Evolutionary conservation across 2,113 vertebrate genomes (phyloP).

Genomic region (Orcinus orca): DNA sequence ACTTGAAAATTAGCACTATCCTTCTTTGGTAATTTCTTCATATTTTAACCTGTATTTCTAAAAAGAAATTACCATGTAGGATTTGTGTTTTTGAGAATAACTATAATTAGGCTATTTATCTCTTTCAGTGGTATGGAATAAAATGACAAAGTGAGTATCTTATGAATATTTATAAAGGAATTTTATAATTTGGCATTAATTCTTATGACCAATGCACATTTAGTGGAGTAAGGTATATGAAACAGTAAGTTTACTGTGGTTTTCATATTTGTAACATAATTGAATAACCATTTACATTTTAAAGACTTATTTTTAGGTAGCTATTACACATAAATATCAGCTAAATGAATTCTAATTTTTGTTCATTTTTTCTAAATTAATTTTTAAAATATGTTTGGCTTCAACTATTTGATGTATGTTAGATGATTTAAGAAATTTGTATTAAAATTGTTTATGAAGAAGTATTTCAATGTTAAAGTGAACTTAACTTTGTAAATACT

Average conservation of each 20-base stretch:
- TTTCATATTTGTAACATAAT: neutral
- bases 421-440: neutral
- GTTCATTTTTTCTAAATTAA: neutral
- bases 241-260: neutral
- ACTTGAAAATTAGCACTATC: neutral
- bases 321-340: neutral
- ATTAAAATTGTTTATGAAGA: neutral
- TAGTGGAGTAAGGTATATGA: neutral
- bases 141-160: neutral
- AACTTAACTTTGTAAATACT: neutral
- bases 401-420: neutral
- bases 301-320: neutral
- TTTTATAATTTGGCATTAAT: neutral
- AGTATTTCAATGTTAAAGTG: neutral
- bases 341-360: neutral
- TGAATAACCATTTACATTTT: neutral
- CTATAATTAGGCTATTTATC: neutral
- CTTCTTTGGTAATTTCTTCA: neutral
- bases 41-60: neutral
- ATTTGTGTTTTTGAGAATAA: neutral
- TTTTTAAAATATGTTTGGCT: neutral
- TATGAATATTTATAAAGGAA: neutral
- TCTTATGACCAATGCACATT: neutral
- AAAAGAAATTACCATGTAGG: neutral
- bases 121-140: neutral